A percentile compares a stretch with the other conserved stretches of the same genome.
These are phyloP conservation scores for Condylura cristata DNA, from an alignment of 2,113 vertebrate species.

Conservation along the genomic window DNA sequence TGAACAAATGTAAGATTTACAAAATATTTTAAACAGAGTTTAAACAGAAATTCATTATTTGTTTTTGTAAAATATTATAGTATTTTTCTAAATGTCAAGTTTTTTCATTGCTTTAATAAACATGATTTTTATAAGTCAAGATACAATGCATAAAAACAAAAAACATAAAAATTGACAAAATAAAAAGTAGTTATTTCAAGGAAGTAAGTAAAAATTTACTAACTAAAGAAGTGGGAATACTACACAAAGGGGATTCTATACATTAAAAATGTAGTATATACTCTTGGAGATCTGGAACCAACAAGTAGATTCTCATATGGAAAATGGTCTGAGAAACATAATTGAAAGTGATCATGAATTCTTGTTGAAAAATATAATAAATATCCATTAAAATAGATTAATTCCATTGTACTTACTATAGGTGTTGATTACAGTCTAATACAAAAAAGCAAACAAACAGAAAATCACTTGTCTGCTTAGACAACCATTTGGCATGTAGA, in stretches of 20 bases:
- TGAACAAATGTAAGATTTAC: slow-evolving; percentile 16
- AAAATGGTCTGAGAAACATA: neutral
- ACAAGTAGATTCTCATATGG: neutral
- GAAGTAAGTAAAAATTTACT: neutral
- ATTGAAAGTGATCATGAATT: neutral
- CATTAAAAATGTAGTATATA: neutral
- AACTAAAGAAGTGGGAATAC: neutral
- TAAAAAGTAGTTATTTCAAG: neutral
- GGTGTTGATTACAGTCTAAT: neutral
- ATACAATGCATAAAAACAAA: neutral
- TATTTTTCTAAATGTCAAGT: neutral
- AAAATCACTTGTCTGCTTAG: neutral
- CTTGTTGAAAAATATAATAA: neutral
- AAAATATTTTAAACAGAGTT: slow-evolving; percentile 7
- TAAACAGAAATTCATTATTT: neutral
- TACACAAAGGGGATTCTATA: neutral
- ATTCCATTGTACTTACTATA: neutral
- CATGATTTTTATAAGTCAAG: slow-evolving; percentile 13
- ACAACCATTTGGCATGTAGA: neutral
- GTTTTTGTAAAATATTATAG: neutral
- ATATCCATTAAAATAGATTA: neutral
- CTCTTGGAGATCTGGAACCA: neutral
- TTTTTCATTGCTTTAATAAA: slow-evolving; percentile 22
- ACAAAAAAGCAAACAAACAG: neutral
- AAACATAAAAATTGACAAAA: neutral